phyloP scores from a whole-genome alignment of 2,113 vertebrate species.

The Oreocharis arfaki region DNA sequence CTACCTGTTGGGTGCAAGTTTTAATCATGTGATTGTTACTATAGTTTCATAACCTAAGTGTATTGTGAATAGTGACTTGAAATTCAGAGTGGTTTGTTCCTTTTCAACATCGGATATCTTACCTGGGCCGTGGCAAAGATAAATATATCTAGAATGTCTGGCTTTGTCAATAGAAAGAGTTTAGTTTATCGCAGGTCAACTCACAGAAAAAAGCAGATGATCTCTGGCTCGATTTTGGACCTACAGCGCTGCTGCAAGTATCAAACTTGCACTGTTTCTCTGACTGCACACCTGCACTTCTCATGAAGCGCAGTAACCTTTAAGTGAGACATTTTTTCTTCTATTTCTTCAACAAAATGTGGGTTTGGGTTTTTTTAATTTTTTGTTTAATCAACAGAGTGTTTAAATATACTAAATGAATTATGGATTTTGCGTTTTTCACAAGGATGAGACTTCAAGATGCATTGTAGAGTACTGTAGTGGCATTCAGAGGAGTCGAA shows the following conservation, averaged over 20 bases:
- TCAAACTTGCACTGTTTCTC: neutral
- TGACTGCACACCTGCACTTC: neutral
- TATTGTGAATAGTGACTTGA: neutral
- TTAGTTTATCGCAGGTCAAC: neutral
- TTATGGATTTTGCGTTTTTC: neutral
- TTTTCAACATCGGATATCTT: neutral
- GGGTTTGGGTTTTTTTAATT: neutral
- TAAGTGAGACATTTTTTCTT: neutral
- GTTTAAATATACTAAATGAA: neutral
- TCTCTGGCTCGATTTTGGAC: neutral
- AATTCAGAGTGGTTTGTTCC: neutral
- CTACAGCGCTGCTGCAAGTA: neutral
- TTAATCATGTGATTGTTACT: neutral
- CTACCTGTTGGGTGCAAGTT: neutral
- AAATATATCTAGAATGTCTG: neutral
- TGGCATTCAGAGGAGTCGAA: neutral
- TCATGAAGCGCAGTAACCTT: neutral
- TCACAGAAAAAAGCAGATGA: neutral
- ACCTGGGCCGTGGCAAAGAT: fast-evolving
- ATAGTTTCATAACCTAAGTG: neutral
- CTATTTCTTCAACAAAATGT: neutral
- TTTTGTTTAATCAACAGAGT: neutral
- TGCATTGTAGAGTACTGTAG: neutral
- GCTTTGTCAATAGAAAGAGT: neutral
- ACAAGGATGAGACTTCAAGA: neutral